These are phyloP conservation scores for Lasioglossum vierecki DNA, from an alignment of 2,888 invertebrate genomes.

Conservation along the genomic window DNA sequence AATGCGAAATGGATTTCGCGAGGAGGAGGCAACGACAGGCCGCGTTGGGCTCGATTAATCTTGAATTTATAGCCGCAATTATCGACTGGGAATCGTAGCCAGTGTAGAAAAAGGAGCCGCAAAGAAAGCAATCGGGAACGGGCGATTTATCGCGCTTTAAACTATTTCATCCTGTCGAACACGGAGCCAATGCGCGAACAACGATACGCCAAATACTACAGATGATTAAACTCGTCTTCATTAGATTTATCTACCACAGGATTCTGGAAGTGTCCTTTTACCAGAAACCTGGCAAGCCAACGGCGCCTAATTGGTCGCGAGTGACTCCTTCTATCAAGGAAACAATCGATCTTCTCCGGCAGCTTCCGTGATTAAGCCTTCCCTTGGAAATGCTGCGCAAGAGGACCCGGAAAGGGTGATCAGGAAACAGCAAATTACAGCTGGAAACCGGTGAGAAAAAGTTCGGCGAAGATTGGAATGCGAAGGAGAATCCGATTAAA, in stretches of 20 bases:
- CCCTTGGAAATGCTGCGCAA: background rate
- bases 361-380: constrained; percentile 57
- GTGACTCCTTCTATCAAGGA: constrained; percentile 57
- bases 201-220: background rate
- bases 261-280: background rate
- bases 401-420: constrained; percentile 9
- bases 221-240: constrained; percentile 42
- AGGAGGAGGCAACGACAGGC: constrained; percentile 76
- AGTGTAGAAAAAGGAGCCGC: constrained; percentile 48
- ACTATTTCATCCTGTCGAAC: constrained; percentile 49
- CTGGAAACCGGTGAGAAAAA: background rate
- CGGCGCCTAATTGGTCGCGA: constrained; percentile 49
- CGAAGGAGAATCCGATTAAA: background rate
- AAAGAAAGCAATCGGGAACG: constrained; percentile 46
- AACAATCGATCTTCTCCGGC: constrained; percentile 60
- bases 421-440: constrained; percentile 12
- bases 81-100: constrained; percentile 46
- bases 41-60: constrained; percentile 78
- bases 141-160: constrained; percentile 61
- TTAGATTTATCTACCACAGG: constrained; percentile 22
- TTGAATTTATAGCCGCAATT: constrained; percentile 80
- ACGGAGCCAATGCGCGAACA: background rate
- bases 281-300: background rate
- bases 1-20: constrained; percentile 80
- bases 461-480: background rate